These are phyloP conservation scores for Antechinus flavipes DNA, from an alignment of 2,113 vertebrate species.

Conservation along the genomic window DNA sequence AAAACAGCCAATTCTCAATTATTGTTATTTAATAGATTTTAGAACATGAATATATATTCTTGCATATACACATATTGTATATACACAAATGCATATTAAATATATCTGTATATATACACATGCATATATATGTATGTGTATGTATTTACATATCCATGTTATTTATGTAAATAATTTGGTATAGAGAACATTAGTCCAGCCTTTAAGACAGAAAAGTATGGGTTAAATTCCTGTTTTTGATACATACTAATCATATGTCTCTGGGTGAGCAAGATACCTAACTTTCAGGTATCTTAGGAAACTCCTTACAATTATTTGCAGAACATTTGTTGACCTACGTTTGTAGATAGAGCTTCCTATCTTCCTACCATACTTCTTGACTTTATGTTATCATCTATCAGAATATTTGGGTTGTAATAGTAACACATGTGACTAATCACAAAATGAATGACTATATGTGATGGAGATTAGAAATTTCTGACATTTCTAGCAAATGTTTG, in stretches of 20 bases:
- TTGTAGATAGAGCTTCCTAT: neutral
- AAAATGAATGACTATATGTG: neutral
- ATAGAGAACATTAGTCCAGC: neutral
- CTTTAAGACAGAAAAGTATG: neutral
- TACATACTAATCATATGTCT: neutral
- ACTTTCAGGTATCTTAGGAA: neutral
- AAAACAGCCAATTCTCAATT: neutral
- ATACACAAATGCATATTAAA: too few species aligned
- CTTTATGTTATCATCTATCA: neutral
- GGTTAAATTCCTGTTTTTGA: neutral
- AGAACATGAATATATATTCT: neutral
- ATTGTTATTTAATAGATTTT: neutral
- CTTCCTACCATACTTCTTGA: neutral
- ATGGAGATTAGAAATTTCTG: neutral
- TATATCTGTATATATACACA: too few species aligned
- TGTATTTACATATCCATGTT: neutral
- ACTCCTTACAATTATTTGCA: neutral
- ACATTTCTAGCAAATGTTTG: neutral
- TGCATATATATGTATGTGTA: neutral
- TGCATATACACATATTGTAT: neutral
- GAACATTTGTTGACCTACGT: neutral
- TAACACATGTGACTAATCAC: neutral
- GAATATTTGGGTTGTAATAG: neutral
- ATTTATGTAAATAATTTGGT: neutral
- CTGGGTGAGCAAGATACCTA: neutral